Evolutionary conservation across 2,113 vertebrate species (phyloP), one percentile per base, ranked within the genome.

Genomic region (Oryctolagus cuniculus): DNA sequence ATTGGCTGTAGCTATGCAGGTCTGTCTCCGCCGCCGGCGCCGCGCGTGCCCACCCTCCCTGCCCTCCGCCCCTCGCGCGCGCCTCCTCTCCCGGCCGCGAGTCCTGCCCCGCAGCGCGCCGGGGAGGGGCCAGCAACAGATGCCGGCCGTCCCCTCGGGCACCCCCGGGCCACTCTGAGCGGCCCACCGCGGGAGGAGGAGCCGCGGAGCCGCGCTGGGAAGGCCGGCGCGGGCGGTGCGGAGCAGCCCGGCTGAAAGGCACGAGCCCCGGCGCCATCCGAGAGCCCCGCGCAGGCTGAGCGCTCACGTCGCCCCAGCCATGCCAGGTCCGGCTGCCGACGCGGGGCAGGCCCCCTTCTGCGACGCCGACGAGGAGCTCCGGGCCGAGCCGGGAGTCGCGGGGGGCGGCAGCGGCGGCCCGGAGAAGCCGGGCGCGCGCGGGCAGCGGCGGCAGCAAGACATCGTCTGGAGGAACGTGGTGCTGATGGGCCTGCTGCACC

Each of bases 381-480:
- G 66, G 2, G 80, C 84, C 0, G 61, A 92, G 64, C 66, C 36
- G 29, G 15, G 36, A 5, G 80, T 55, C 64, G 31, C 82, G n/a
- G 87, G 63, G 13, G 17, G 17, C 55, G 55, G 55, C 11, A 13
- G 82, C 92, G 70, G 90, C 34, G 55, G 64, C 51, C 83, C 0
- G 31, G 67, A 63, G n/a, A 31, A 64, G 77, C 88, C 38, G 44
- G 63, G 34, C 83, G 36, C 17, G 25, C 95, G 61, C 72, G 19
- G 70, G 66, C 89, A n/a, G 93, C 64, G 89, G 31, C 98, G 90
- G 95, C 44, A 58, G 55, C 55, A 58, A 19, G 55, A 79, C 72
- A 96, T 98, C 74, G 98, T 99, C 49, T 98, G 98, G 98, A 98
- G 98, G 86, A 99, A 99, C 95, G 98, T 98, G 36, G 91, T 98